Percentiles rank a stretch among this genome's conserved stretches.
Evolutionary conservation across 2,888 invertebrate genomes (phyloP).

Genomic region (Andrena flavipes): DNA sequence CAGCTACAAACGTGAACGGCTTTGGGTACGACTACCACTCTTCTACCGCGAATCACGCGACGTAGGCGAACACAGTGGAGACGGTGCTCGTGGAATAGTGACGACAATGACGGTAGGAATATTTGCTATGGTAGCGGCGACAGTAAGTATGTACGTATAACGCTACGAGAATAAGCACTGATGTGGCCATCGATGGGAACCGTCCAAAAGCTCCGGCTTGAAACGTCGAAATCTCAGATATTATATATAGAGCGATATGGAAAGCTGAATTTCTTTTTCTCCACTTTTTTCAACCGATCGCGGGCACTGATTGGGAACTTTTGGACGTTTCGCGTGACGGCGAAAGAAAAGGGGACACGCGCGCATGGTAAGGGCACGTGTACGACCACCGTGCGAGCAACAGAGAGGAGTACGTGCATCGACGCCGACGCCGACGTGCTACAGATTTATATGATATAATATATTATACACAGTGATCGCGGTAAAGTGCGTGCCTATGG

Average conservation of each 20-base stretch:
- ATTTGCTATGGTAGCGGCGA: slow-evolving; percentile 54
- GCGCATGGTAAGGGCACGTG: slow-evolving; percentile 13
- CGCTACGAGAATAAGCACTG: slow-evolving; percentile 60
- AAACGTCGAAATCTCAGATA: not conserved
- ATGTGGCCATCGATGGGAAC: slow-evolving; percentile 23
- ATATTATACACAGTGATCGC: slow-evolving; percentile 26
- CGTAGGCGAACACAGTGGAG: slow-evolving; percentile 49
- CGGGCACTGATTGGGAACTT: not conserved
- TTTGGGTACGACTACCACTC: slow-evolving; percentile 54
- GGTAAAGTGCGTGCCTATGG: slow-evolving; percentile 38
- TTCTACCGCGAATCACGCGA: slow-evolving; percentile 63
- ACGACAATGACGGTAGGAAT: slow-evolving; percentile 43
- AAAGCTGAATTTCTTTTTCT: not conserved
- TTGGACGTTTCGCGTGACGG: slow-evolving; percentile 32
- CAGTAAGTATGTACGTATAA: slow-evolving; percentile 26
- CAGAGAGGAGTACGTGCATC: slow-evolving; percentile 4
- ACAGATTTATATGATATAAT: not conserved
- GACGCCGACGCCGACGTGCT: slow-evolving; percentile 36
- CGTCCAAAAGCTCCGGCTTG: slow-evolving; percentile 45
- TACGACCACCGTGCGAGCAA: slow-evolving; percentile 23
- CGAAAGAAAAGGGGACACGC: slow-evolving; percentile 7
- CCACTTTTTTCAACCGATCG: not conserved
- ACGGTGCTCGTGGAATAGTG: slow-evolving; percentile 55
- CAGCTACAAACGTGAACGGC: slow-evolving; percentile 52
- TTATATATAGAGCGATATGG: not conserved